Conservation (phyloP, 1,140 invertebrate genomes). For the Cataglyphis hispanica region DNA sequence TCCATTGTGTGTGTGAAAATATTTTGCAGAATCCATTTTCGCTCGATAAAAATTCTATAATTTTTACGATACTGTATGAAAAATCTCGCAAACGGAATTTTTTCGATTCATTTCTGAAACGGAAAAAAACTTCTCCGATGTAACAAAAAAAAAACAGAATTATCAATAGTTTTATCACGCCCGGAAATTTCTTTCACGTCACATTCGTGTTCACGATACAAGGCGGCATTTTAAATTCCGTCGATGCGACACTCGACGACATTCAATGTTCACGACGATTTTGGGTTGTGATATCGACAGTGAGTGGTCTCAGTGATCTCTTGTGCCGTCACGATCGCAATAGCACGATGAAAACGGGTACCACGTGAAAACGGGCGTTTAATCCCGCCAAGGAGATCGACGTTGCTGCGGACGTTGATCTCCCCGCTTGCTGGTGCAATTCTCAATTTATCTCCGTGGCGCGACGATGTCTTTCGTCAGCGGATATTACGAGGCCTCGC, state of each 20-base stretch:
- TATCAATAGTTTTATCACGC: background rate
- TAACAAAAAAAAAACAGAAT: background rate
- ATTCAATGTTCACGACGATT: conserved; percentile 4
- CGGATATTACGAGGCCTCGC: conserved; percentile 54
- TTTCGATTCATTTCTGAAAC: background rate
- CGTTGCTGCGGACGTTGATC: background rate
- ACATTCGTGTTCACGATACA: background rate
- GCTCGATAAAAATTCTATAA: too few relatives aligned
- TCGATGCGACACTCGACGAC: background rate
- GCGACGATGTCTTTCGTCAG: conserved; percentile 58
- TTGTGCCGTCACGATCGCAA: conserved; percentile 13
- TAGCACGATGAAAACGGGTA: background rate
- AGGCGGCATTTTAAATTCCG: background rate
- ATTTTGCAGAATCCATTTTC: background rate
- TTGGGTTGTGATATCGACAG: background rate
- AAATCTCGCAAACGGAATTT: background rate
- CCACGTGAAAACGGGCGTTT: conserved; percentile 21
- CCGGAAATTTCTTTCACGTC: background rate
- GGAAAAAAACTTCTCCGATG: background rate
- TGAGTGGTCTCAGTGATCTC: background rate
- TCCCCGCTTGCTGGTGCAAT: background rate
- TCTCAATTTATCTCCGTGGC: conserved; percentile 51
- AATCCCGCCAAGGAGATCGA: conserved; percentile 35
- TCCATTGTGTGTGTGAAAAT: background rate
- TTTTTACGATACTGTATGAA: background rate